Conservation (phyloP, 2,113 vertebrate species). For the Albula glossodonta region DNA sequence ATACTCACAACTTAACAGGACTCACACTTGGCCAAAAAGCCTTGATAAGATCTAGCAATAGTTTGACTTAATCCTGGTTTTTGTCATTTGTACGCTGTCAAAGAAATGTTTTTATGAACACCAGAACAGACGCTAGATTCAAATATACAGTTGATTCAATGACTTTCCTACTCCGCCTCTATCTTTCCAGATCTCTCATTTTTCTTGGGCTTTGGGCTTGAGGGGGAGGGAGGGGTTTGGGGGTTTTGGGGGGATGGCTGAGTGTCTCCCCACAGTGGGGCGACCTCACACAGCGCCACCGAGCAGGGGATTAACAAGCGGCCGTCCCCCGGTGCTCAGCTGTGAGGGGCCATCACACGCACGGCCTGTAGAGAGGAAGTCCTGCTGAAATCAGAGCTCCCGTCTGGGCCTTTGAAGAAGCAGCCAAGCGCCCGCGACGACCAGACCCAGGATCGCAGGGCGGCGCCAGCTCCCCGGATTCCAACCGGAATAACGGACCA, state of each 20-base stretch:
- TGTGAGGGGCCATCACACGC: conserved; percentile 47
- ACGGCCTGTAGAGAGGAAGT: conserved; percentile 48
- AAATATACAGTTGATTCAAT: too few relatives aligned
- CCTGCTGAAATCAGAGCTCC: conserved; percentile 50
- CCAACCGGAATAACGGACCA: conserved; percentile 41
- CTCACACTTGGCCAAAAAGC: too few relatives aligned
- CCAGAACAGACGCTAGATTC: too few relatives aligned
- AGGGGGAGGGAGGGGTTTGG: not conserved
- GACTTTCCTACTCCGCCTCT: not conserved
- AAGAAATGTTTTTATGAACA: too few relatives aligned
- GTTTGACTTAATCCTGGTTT: too few relatives aligned
- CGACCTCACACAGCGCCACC: conserved; percentile 43
- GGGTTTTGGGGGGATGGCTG: not conserved
- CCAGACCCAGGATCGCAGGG: conserved; percentile 25
- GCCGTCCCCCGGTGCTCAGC: conserved; percentile 39
- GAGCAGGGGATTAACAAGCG: conserved; percentile 40
- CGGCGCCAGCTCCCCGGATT: conserved; percentile 43
- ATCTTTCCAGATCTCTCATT: not conserved
- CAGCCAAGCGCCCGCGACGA: conserved; percentile 39
- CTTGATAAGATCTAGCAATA: too few relatives aligned
- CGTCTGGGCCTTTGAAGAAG: conserved; percentile 49
- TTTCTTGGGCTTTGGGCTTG: not conserved
- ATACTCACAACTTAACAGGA: too few relatives aligned
- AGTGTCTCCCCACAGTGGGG: not conserved
- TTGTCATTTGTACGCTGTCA: too few relatives aligned